Evolutionary conservation across 2,797 vertebrate genomes (phyloP), one percentile per base, ranked within the genome.

Genomic region (Limosa lapponica): DNA sequence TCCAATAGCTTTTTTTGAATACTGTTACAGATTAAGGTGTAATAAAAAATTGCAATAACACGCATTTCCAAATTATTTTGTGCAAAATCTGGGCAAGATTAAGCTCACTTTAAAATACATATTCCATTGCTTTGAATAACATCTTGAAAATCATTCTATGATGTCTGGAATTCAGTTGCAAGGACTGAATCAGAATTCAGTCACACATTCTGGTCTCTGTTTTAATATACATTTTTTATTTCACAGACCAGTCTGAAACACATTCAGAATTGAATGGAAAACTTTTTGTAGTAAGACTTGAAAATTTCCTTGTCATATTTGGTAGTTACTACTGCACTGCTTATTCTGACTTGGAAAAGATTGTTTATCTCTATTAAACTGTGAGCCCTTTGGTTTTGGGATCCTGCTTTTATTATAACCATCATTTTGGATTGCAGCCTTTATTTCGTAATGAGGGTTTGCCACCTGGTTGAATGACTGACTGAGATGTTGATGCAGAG

Each of bases 81-180:
- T 95, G 64, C 64, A 85, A 85, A 93, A 93, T 80, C 51, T 39
- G 64, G 55, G 54, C 61, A 89, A 86, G 79, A 91, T 90, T 93
- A 92, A 54, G 16, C 46, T 87, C 39, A 32, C 30, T 89, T 90
- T 82, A 71, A 92, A 83, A 90, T 69, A 84, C 11, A 66, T 89
- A 73, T 52, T 74, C 44, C 10, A 17, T 65, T 91, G 41, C 65
- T 92, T 92, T 80, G 48, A 89, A 57, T 90, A 90, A 70, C 82
- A 79, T 77, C 51, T 94, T 96, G 90, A 89, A 91, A 96, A 85
- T 61, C 61, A 83, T 74, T 92, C 79, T 67, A 4, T 46, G 22
- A 64, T 87, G 65, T 85, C 74, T 92, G 92, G 48, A 91, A 78
- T 89, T 92, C 36, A 48, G n/a, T 83, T 90, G 86, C 73, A 87